Conservation (phyloP, 2,797 vertebrate species). For the Eulemur mongoz region DNA sequence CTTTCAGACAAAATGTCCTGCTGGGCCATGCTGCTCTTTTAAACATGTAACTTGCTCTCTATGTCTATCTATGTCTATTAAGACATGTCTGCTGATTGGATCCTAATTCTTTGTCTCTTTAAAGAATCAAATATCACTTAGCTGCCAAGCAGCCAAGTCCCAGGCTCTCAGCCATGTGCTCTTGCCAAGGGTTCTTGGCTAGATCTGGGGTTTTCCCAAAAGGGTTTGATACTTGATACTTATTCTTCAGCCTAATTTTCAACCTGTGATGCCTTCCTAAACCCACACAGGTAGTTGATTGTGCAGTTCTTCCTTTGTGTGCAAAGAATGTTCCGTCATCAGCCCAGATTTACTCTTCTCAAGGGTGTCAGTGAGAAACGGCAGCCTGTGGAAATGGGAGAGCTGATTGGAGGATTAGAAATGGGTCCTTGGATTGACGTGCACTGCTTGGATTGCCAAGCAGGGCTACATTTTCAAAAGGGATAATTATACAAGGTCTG, state of each 20-base stretch:
- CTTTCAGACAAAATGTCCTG: not conserved
- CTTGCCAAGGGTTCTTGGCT: constrained; percentile 56
- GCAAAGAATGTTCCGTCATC: not conserved
- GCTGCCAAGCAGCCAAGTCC: not conserved
- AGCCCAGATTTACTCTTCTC: constrained; percentile 44
- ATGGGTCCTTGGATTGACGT: constrained; percentile 3
- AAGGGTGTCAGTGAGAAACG: constrained; percentile 25
- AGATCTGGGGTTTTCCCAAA: constrained; percentile 62
- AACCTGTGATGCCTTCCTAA: constrained; percentile 42
- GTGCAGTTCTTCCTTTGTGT: constrained; percentile 48
- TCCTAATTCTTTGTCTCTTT: constrained; percentile 57
- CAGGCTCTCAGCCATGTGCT: constrained; percentile 38
- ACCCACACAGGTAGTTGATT: constrained; percentile 29
- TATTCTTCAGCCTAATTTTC: constrained; percentile 43
- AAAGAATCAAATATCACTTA: constrained; percentile 62
- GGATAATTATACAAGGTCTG: constrained; percentile 52
- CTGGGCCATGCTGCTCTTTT: not conserved
- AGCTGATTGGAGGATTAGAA: constrained; percentile 1
- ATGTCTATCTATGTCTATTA: not conserved
- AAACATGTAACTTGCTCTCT: not conserved
- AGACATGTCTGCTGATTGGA: not conserved
- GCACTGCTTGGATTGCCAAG: constrained; percentile 24
- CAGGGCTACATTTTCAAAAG: constrained; percentile 50
- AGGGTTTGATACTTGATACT: constrained; percentile 57
- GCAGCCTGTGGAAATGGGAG: not conserved